Base-by-base conservation (phyloP, 2,113 vertebrate genomes). In the Tapirus terrestris region DNA sequence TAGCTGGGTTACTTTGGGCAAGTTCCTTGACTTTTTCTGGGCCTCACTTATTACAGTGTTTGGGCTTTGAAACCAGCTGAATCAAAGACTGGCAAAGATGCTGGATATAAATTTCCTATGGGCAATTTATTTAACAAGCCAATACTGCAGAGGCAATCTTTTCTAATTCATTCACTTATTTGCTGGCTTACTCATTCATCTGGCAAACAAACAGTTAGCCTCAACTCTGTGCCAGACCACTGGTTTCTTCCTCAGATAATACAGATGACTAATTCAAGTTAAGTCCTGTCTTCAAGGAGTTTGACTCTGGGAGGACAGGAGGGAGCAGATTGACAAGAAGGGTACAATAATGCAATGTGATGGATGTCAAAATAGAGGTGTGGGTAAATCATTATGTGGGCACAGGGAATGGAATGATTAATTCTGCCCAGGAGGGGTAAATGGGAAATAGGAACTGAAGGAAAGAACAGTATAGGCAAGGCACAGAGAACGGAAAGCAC, bases 11-110 rank as follows among this genome's bases (percentile, higher is more conserved):
- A 82, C n/a, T 6, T 43, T 79, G 72, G 21, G 33, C 45, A 96
- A 96, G 20, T 95, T 90, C 45, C 75, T 97, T 89, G 77, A 81
- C 14, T 91, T 94, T 83, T 76, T 36, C 36, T 33, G 14, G 36
- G 18, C 6, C 27, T 93, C 20, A 18, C 81, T 77, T 89, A 77
- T 93, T 82, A 86, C 31, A n/a, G 8, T 23, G 11, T 61, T 88
- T 88, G 18, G 25, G 83, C 60, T 91, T 95, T 89, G 53, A 96
- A 97, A 45, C 20, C 36, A 79, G 43, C 21, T 51, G 77, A 95
- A 84, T 91, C 39, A 36, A 51, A 94, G 56, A 25, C n/a, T 12
- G 21, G n/a, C 77, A 51, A 65, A 93, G n/a, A 81, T 53, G 67
- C 17, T 70, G 29, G 93, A 67, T 60, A 8, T 51, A 65, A 63